Percentiles rank a stretch among this genome's conserved stretches.
Evolutionary conservation across 1,140 invertebrate species (phyloP).

Genomic region (Zaprionus inermis): DNA sequence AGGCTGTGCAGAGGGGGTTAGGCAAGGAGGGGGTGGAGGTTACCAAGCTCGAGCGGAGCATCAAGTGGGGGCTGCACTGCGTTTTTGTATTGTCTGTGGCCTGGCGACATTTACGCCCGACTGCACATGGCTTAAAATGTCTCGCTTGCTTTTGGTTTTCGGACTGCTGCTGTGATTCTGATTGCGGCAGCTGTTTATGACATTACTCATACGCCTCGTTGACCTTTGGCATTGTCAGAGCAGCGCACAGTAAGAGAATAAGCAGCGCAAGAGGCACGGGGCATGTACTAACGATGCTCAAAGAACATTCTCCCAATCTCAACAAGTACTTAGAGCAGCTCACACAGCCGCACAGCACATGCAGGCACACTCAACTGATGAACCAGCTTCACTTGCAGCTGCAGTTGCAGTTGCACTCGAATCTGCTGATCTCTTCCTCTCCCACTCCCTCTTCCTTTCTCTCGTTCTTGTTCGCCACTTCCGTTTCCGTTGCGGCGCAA

Average conservation of each 20-base stretch:
- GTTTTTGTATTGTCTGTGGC: constrained; percentile 59
- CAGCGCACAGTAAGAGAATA: neutral
- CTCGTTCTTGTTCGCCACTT: constrained; percentile 45
- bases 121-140: constrained; percentile 77
- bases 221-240: constrained; percentile 63
- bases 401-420: constrained; percentile 24
- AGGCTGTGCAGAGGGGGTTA: neutral
- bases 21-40: neutral
- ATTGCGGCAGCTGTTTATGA: constrained; percentile 79
- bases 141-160: constrained; percentile 57
- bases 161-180: constrained; percentile 72
- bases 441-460: neutral
- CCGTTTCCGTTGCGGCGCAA: constrained; percentile 64
- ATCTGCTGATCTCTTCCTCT: neutral
- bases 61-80: constrained; percentile 29
- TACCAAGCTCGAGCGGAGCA: neutral
- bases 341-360: constrained; percentile 44
- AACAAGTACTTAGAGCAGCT: constrained; percentile 44
- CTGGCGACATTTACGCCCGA: constrained; percentile 72
- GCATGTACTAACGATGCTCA: neutral
- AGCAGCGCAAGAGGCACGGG: neutral
- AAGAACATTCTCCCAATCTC: constrained; percentile 16
- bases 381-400: constrained; percentile 39
- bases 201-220: constrained; percentile 79
- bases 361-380: constrained; percentile 51